Base-by-base conservation (phyloP, 2,888 invertebrate genomes). In the Chrysomela aeneicollis region DNA sequence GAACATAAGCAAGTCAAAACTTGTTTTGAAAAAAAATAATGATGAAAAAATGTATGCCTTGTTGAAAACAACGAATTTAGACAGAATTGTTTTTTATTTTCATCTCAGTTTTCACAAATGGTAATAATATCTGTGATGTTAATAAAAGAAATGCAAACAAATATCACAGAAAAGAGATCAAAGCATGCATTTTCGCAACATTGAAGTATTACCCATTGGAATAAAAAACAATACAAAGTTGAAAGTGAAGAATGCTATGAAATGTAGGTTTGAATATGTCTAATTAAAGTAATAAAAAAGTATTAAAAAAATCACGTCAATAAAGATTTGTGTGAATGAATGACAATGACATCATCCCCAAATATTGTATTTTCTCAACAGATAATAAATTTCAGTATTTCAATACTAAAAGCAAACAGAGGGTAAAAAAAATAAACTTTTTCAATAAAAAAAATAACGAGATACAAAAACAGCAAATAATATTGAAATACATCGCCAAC, bases 381-480 rank as follows among this genome's bases (percentile, higher is more conserved):
- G 35, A 54, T 35, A 35, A 35, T 22, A 22, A 51, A 3, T 6
- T 35, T 35, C 12, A 51, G 12, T 52, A 21, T 55, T 55, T 19
- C 55, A 37, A 21, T 55, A 55, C 21, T 42, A 55, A 42, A 46
- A 46, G 55, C 18, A 42, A 42, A 42, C 37, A 57, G 30, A 32
- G 18, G 17, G 30, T 19, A 46, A 46, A 57, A 57, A 57, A 46
- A 57, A 57, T 57, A 57, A 57, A 57, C 57, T 46, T 57, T 57
- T 57, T 12, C 15, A 42, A 42, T 57, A 57, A 57, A 46, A 55
- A 55, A 46, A 57, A 55, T 57, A 57, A 57, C 46, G 37, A 55
- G 42, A 46, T 57, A 57, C 57, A 55, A 55, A 35, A 37, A 37
- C 26, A 57, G 57, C 57, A 47, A 46, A 46, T 46, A 57, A 57